Evolutionary conservation across 2,113 vertebrate species (phyloP), one percentile per base, ranked within the genome.

Genomic region (Equus quagga): DNA sequence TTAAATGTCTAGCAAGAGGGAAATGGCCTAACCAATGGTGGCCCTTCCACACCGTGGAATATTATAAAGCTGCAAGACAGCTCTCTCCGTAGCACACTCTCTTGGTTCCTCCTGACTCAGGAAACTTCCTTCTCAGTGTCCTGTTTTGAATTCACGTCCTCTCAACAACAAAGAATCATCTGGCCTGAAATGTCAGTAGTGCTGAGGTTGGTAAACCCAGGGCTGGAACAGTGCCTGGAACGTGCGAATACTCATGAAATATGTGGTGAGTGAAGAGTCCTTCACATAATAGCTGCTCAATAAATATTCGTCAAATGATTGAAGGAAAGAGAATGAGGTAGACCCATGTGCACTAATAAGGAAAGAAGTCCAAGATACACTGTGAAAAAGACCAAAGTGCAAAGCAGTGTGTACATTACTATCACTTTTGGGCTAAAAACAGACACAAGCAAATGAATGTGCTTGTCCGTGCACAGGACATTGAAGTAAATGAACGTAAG

Each of bases 11-110:
- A 51, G 14, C 19, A 5, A 8, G 56, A 46, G 82, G 41, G 46
- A 67, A 51, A 58, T 41, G 70, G 64, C 13, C 82, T 73, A 12
- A 46, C 7, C n/a, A 5, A 28, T 14, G 15, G 51, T 44, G 64
- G 3, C 11, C 41, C 31, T 2, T 28, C 46, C 0, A 0, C 8
- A 15, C 1, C 0, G 1, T n/a, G 44, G 49, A 60, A 3, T 31
- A 8, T 24, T 46, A 18, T 54, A 51, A 80, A 51, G n/a, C 21
- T 5, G 9, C 56, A 31, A 28, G 62, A 21, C 70, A 46, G 24
- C 49, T 73, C 65, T 58, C 69, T 81, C n/a, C 21, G 33, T 26
- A 6, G 64, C 8, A 49, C 12, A 23, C 12, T 46, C 19, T 75
- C 65, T 65, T n/a, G 60, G 11, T 36, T 54, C 80, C 85, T 92